These are phyloP conservation scores for Tetragnatha versicolor DNA, from an alignment of 1,140 invertebrate species.

Conservation along the genomic window DNA sequence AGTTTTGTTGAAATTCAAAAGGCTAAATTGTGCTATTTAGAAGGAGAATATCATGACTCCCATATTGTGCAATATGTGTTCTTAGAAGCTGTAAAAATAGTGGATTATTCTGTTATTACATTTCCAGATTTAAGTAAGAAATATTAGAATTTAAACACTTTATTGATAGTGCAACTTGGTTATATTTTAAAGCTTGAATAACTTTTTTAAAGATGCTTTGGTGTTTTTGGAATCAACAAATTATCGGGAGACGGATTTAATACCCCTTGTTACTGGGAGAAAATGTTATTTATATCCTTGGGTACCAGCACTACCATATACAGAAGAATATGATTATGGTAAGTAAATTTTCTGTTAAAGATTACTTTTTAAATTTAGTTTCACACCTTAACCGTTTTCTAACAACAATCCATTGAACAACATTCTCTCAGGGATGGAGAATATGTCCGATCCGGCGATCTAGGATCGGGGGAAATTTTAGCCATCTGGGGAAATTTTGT, in stretches of 20 bases:
- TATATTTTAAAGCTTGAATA: not conserved
- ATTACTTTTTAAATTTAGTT: too few relatives aligned
- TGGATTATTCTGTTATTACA: constrained; percentile 14
- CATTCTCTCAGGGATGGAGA: too few relatives aligned
- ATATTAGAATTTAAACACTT: not conserved
- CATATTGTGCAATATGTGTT: constrained; percentile 53
- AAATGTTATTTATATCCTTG: constrained; percentile 41
- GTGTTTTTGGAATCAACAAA: constrained; percentile 37
- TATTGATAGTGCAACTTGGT: not conserved
- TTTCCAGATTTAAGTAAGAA: constrained; percentile 41
- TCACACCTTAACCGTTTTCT: too few relatives aligned
- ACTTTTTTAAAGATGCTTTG: not conserved
- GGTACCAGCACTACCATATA: constrained; percentile 23
- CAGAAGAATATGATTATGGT: constrained; percentile 37
- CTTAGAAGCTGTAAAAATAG: constrained; percentile 40
- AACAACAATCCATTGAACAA: too few relatives aligned
- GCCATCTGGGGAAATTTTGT: too few relatives aligned
- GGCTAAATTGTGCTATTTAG: constrained; percentile 46
- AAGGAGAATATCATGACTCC: constrained; percentile 51
- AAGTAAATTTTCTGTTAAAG: too few relatives aligned
- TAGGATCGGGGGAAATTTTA: too few relatives aligned
- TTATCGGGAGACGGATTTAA: constrained; percentile 20
- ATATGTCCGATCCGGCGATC: too few relatives aligned
- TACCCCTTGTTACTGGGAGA: constrained; percentile 34
- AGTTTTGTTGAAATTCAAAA: constrained; percentile 29